Evolutionary conservation across 2,797 vertebrate genomes (phyloP), one percentile per base, ranked within the genome.

Genomic region (Arctocebus calabarensis): DNA sequence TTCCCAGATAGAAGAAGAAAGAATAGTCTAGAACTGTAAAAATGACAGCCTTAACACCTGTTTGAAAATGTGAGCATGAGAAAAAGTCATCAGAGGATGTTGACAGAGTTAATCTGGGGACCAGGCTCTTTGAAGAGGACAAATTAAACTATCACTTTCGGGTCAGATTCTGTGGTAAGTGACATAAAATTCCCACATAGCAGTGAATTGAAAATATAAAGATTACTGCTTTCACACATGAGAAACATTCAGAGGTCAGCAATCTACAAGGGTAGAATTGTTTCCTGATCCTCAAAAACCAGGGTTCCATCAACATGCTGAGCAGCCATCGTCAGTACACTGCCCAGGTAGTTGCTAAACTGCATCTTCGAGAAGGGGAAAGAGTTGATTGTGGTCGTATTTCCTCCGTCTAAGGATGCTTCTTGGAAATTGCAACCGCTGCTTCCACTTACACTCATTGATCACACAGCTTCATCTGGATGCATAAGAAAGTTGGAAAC

Each of bases 91-190:
- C 40, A 43, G 45, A 79, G 75, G 9, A 10, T 66, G 71, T 55
- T 83, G 64, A 92, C 52, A 29, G 32, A 40, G 66, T 88, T 96
- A 64, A 92, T 88, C 86, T 34, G 32, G 14, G 25, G 45, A 79
- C 32, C 17, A 62, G 25, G 8, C 84, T 77, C 4, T 85, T 84
- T 34, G 88, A 40, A 40, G 32, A 78, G 37, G 27, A 34, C 29
- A 86, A 94, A 83, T 37, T 14, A 88, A 84, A 48, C 40, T 64
- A 32, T 71, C 37, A 20, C 4, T 34, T 79, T 91, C 43, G 45
- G 23, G 14, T 78, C 92, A 79, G 10, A 93, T 55, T 62, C 20
- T 78, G 5, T 82, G 61, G 29, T 40, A 29, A 78, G 20, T 78
- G 52, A 82, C 62, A 85, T 32, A 90, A 92, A 86, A 86, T 57